Evolutionary conservation across 1,140 invertebrate species (phyloP).

Genomic region (Cyclina sinensis): DNA sequence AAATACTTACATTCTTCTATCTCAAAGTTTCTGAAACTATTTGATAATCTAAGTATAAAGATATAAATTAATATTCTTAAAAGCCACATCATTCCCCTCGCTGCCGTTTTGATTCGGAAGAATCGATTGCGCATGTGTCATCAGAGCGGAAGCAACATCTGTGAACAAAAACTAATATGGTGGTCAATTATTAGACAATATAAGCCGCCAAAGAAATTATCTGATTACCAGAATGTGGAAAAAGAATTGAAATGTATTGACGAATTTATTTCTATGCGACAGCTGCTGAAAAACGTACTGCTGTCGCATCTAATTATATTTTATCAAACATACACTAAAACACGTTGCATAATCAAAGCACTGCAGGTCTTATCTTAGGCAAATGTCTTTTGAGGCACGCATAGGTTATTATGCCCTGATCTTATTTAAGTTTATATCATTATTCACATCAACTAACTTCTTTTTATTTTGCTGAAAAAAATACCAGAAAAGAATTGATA

Average conservation of each 20-base stretch:
- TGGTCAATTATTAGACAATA: slow-evolving; percentile 1
- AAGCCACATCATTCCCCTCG: background rate
- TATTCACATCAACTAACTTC: too few relatives aligned
- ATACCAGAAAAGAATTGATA: too few relatives aligned
- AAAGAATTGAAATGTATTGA: too few relatives aligned
- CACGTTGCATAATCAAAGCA: too few relatives aligned
- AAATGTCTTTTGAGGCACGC: too few relatives aligned
- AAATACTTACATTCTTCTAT: slow-evolving; percentile 17
- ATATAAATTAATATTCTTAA: slow-evolving; percentile 23
- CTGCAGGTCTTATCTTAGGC: too few relatives aligned
- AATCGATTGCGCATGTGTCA: slow-evolving; percentile 15
- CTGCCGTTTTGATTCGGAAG: background rate
- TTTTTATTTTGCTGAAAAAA: too few relatives aligned
- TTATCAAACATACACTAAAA: too few relatives aligned
- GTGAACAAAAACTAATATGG: slow-evolving; percentile 17
- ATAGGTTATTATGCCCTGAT: too few relatives aligned
- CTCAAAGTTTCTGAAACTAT: background rate
- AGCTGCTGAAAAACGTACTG: background rate
- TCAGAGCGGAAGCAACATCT: slow-evolving; percentile 34
- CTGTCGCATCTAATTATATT: too few relatives aligned
- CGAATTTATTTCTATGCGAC: background rate
- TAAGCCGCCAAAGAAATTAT: background rate
- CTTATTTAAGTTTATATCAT: too few relatives aligned
- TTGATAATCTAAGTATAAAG: background rate
- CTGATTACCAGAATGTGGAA: background rate